These are phyloP conservation scores for Mythimna vitellina DNA, from an alignment of 2,888 invertebrate genomes.

Conservation along the genomic window DNA sequence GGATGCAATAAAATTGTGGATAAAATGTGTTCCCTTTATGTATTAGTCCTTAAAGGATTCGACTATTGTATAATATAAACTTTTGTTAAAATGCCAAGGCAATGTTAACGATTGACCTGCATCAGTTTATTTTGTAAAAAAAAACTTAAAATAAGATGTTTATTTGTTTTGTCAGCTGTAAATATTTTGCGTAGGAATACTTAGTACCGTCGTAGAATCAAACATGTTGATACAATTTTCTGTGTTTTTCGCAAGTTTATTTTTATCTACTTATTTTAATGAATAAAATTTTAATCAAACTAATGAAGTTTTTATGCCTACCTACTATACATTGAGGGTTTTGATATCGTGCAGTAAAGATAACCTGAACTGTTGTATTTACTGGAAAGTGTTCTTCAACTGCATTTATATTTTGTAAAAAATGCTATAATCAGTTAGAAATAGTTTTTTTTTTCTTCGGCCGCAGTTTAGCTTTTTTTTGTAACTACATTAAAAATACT, in stretches of 20 bases:
- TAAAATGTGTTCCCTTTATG: constrained; percentile 80
- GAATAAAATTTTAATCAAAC: constrained; percentile 87
- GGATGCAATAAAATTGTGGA: constrained; percentile 75
- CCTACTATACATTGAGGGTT: not conserved
- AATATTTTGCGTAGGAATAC: constrained; percentile 84
- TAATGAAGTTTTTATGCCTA: constrained; percentile 61
- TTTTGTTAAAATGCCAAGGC: constrained; percentile 72
- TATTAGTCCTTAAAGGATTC: constrained; percentile 78
- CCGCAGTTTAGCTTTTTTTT: not conserved
- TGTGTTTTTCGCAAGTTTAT: constrained; percentile 89
- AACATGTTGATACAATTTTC: constrained; percentile 85
- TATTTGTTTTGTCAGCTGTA: constrained; percentile 87
- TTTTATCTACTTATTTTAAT: constrained; percentile 90
- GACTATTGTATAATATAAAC: constrained; percentile 74
- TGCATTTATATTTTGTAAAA: not conserved
- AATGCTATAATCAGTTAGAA: not conserved
- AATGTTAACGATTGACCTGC: constrained; percentile 88
- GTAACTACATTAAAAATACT: not conserved
- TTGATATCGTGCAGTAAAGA: not conserved
- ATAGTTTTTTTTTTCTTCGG: not conserved
- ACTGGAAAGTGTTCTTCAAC: not conserved
- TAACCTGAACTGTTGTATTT: not conserved
- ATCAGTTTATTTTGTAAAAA: constrained; percentile 77
- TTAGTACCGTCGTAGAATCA: constrained; percentile 84
- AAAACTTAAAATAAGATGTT: constrained; percentile 78